Percentiles rank a stretch among this genome's conserved stretches.
Evolutionary conservation across 2,797 vertebrate species (phyloP).

Genomic region (Cuniculus paca): DNA sequence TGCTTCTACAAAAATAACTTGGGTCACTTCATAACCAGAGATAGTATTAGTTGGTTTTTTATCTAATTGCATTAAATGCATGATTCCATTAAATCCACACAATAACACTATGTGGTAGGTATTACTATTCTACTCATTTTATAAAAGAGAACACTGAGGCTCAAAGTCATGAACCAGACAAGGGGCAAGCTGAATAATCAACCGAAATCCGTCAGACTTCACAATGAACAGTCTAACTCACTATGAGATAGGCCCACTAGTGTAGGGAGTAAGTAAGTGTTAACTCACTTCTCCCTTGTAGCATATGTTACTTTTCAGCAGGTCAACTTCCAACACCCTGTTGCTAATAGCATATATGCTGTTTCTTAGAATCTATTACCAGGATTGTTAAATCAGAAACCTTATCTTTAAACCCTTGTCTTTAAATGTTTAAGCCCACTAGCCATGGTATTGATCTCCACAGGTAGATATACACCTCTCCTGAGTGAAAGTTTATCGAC

Average conservation of each 20-base stretch:
- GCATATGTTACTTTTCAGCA: not conserved
- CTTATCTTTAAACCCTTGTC: not conserved
- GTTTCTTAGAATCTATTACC: not conserved
- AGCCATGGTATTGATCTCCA: not conserved
- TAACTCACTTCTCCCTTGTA: not conserved
- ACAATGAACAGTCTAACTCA: not conserved
- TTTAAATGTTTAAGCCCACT: not conserved
- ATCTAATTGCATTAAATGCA: not conserved
- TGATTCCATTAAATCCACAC: not conserved
- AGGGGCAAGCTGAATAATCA: not conserved
- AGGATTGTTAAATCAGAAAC: conserved; percentile 6
- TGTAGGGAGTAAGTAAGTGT: not conserved
- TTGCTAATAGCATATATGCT: not conserved
- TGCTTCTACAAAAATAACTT: not conserved
- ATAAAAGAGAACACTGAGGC: not conserved
- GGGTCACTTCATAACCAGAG: not conserved
- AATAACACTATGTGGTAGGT: not conserved
- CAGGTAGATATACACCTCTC: not conserved
- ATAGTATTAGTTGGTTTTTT: not conserved
- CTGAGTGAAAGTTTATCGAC: not conserved
- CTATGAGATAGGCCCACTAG: not conserved
- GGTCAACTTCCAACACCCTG: not conserved
- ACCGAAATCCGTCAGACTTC: not conserved
- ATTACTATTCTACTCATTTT: not conserved
- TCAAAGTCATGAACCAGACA: conserved; percentile 25